Evolutionary conservation across 2,888 invertebrate genomes (phyloP), one percentile per base, ranked within the genome.

Genomic region (Coelopa pilipes): DNA sequence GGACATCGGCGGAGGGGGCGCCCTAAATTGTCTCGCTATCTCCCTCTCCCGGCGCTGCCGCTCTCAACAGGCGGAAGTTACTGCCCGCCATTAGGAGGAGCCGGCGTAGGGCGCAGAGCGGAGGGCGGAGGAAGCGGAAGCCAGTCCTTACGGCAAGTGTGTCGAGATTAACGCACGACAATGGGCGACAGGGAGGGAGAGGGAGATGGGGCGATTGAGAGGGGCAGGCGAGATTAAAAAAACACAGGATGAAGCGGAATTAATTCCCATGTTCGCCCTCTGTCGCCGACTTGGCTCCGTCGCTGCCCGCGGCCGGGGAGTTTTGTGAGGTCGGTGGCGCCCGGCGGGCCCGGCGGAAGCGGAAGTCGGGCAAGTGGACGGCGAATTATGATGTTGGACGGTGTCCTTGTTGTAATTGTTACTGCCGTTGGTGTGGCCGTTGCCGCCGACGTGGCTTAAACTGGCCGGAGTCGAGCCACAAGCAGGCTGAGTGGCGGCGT

Each of bases 1-100:
- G 19, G 45, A 55, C 46, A 45, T 21, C 46, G 45, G 49, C 34
- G 45, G 34, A 34, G 34, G 34, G 34, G 7, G 34, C 34, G 7
- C 34, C 34, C 34, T 34, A 34, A 34, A 34, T 59, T 21, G 57
- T 59, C 21, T 10, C 57, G 3, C 4, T 34, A 4, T 34, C n/a
- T n/a, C n/a, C n/a, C n/a, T n/a, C n/a, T n/a, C n/a, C n/a, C n/a
- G n/a, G n/a, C 34, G 34, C 34, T 34, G 45, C 57, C 55, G 46
- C 46, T 57, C 66, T 19, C 57, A 57, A 57, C 17, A 69, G 24
- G 69, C 69, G 69, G 69, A 69, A 69, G 45, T 69, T 57, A 57
- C 15, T 69, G 69, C 24, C 47, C 57, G 69, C 69, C 65, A 65
- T 65, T 46, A 65, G 65, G 46, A 1, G n/a, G 24, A n/a, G 17